Percentiles rank a stretch among this genome's conserved stretches.
phyloP scores from a whole-genome alignment of 2,888 invertebrate species.

The Timandra comae region DNA sequence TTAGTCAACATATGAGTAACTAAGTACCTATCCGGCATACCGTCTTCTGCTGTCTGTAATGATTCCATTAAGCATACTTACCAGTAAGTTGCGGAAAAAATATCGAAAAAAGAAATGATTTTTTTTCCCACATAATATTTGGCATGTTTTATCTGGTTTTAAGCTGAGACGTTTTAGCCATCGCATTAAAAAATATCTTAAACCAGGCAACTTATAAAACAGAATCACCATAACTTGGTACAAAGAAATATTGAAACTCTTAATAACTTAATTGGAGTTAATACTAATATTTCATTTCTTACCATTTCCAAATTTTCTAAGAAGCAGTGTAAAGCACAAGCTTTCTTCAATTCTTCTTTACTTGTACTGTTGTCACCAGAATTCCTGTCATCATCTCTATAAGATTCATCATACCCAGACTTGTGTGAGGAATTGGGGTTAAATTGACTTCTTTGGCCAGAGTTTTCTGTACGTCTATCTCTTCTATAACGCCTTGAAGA shows the following conservation, averaged over 20 bases:
- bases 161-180: too few relatives aligned
- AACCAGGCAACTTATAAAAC: too few relatives aligned
- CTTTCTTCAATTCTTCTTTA: conserved; percentile 39
- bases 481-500: conserved; percentile 46
- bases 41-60: conserved; percentile 78
- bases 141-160: too few relatives aligned
- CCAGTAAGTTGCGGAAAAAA: too few relatives aligned
- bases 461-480: conserved; percentile 49
- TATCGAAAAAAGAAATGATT: too few relatives aligned
- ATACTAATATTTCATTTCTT: conserved; percentile 29
- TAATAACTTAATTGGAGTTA: too few relatives aligned
- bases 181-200: too few relatives aligned
- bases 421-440: conserved; percentile 51
- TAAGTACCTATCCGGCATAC: conserved; percentile 80
- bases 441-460: conserved; percentile 63
- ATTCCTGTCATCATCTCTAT: conserved; percentile 38
- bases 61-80: too few relatives aligned
- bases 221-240: too few relatives aligned
- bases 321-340: conserved; percentile 82
- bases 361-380: conserved; percentile 40
- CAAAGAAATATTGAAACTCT: too few relatives aligned
- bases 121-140: too few relatives aligned
- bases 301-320: conserved; percentile 83
- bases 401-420: conserved; percentile 26
- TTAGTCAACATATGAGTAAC: conserved; percentile 79